Base-by-base conservation (phyloP, 2,888 invertebrate species). In the Pyrocoelia pectoralis region DNA sequence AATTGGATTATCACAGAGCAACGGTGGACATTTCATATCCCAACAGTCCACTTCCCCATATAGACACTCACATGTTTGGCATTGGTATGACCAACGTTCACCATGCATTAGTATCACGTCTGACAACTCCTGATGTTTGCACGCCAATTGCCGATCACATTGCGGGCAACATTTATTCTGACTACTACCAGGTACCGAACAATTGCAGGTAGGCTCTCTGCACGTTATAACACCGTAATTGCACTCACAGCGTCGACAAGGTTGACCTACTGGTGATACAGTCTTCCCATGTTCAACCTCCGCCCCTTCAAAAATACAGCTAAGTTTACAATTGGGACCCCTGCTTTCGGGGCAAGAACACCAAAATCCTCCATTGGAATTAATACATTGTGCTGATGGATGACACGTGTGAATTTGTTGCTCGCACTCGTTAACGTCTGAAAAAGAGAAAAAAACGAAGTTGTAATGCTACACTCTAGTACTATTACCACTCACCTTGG, bases 1-100 rank as follows among this genome's bases (percentile, higher is more conserved):
- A 41, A 88, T 82, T 2, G 88, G 87, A 71, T 87, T 86, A 64
- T 84, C 82, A 78, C 91, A 91, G 56, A 85, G 82, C 56, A 88
- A 81, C 51, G 87, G 87, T 73, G 92, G 93, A 81, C 95, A 95
- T 79, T 91, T 90, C 80, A 93, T 86, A 76, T 91, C 90, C 92
- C 93, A 94, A 80, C 95, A 95, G 84, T 94, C 94, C 73, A 92
- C 89, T 83, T 94, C 93, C 53, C 94, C 94, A 75, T 91, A 85
- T 89, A 93, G 85, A 83, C 95, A 95, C 84, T 95, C 94, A 85
- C 95, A 95, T 68, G 92, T 92, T 84, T 94, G 93, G 82, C 95
- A 95, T 82, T 94, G 92, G 83, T 93, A 94, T 72, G 92, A 89
- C 95, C 95, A 95, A 74, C 89, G 87, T 79, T 95, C 92, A 56